Base-by-base conservation (phyloP, 2,888 invertebrate genomes). In the Tiliacea citrago region DNA sequence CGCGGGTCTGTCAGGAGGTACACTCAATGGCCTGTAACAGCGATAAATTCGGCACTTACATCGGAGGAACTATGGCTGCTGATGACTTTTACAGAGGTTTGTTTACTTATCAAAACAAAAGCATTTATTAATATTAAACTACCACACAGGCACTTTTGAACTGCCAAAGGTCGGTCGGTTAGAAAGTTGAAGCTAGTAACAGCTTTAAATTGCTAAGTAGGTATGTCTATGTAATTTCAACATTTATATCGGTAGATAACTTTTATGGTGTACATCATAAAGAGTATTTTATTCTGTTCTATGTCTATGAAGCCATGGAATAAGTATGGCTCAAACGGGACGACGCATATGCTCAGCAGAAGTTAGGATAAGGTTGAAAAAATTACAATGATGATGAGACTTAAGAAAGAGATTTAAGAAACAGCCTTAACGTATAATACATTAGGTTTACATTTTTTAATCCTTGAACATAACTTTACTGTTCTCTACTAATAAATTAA, bases 21-120 rank as follows among this genome's bases (percentile, higher is more conserved):
- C 87, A 94, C 68, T 90, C 92, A 0, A 88, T 97, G 65, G 90
- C 95, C 0, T 85, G 92, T 0, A 91, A 90, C 45, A 88, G 92
- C 0, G 97, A 97, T 74, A 92, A 90, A 0, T 97, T 97, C 84
- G 89, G 95, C 7, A 97, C 97, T 0, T 96, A 97, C 39, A 90
- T 94, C 0, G 98, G 98, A 13, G 97, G 97, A 35, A 98, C 98
- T 0, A 97, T 98, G 97, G 97, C 97, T 10, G 97, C 98, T 0
- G 97, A 98, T 88, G 98, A 98, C 89, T 98, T 98, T 90, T 98
- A 98, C 90, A 98, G 98, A 96, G 98, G 98, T 97, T 29, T 7
- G 8, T 18, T 24, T 24, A 9, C 6, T 51, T 24, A 24, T 55
- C 7, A 2, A 24, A 55, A 7, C 13, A 12, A 45, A 45, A 13